These are phyloP conservation scores for Phragmatobia fuliginosa DNA, from an alignment of 2,888 invertebrate genomes.

Conservation along the genomic window DNA sequence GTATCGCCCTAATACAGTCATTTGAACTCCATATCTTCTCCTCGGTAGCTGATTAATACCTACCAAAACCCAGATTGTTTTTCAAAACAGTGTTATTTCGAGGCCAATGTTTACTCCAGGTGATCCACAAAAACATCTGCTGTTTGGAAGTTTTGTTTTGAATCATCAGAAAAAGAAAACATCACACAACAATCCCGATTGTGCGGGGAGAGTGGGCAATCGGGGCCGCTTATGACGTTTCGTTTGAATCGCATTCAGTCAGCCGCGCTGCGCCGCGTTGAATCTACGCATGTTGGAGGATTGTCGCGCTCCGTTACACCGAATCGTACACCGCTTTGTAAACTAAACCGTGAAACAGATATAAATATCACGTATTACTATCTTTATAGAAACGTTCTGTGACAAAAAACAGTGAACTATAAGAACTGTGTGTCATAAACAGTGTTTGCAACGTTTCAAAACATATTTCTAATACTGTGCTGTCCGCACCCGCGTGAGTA, in stretches of 20 bases:
- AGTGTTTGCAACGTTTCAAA: slow-evolving; percentile 58
- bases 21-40: background rate
- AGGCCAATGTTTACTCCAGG: background rate
- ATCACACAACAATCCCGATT: slow-evolving; percentile 49
- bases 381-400: slow-evolving; percentile 64
- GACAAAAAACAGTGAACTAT: slow-evolving; percentile 64
- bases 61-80: background rate
- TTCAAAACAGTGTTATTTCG: background rate
- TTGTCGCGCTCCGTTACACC: slow-evolving; percentile 31
- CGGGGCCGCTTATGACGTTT: slow-evolving; percentile 57
- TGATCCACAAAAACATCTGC: background rate
- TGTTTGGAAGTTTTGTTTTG: background rate
- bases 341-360: slow-evolving; percentile 69
- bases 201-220: slow-evolving; percentile 54
- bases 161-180: slow-evolving; percentile 20
- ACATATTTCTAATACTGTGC: slow-evolving; percentile 64
- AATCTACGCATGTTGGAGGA: slow-evolving; percentile 37
- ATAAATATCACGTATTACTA: slow-evolving; percentile 54
- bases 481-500: slow-evolving; percentile 75
- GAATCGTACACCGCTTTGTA: slow-evolving; percentile 58
- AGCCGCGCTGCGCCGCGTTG: slow-evolving; percentile 69
- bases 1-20: no score
- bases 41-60: background rate
- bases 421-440: slow-evolving; percentile 58
- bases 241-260: slow-evolving; percentile 62